Base-by-base conservation (phyloP, 2,113 vertebrate genomes). In the Strigops habroptila region DNA sequence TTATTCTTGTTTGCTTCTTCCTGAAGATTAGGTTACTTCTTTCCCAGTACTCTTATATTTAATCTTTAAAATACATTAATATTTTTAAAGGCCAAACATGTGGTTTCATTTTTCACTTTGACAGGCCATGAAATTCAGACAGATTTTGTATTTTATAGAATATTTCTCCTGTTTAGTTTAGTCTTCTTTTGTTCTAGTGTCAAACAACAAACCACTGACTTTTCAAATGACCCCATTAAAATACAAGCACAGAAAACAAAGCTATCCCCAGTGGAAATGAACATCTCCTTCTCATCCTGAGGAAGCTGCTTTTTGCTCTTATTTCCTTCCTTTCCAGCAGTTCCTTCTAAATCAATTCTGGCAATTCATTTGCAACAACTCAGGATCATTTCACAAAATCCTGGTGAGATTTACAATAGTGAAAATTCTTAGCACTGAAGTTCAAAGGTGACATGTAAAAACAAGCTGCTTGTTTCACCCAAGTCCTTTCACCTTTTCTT, bases 61-160 rank as follows among this genome's bases (percentile, higher is more conserved):
- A 43, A 90, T 96, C 97, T 97, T 95, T 86, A 96, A 87, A 96
- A 97, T 94, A 97, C 98, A 98, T 98, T 97, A 97, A 97, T 97
- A 97, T 97, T 97, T 98, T 97, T 97, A 98, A 98, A 98, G 98
- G 97, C 95, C 98, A 98, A 83, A 89, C 64, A 44, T 70, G 28
- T 43, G 52, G 91, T 74, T 96, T 94, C 97, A 98, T 98, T 98
- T 98, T 96, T 98, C 98, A 98, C 97, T 96, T 92, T 97, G 98
- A 97, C 97, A 98, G 96, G 64, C 96, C 81, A 87, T 94, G 95
- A 97, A 96, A 98, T 95, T 67, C 83, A 97, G 97, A 96, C 71
- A 69, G 96, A 97, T 97, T 97, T 94, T 96, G 62, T 81, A 93
- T 71, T 51, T n/a, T 91, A 94, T 57, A 17, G 67, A 89, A 64